Evolutionary conservation across 2,888 invertebrate genomes (phyloP).

Genomic region (Caenorhabditis imperialis): DNA sequence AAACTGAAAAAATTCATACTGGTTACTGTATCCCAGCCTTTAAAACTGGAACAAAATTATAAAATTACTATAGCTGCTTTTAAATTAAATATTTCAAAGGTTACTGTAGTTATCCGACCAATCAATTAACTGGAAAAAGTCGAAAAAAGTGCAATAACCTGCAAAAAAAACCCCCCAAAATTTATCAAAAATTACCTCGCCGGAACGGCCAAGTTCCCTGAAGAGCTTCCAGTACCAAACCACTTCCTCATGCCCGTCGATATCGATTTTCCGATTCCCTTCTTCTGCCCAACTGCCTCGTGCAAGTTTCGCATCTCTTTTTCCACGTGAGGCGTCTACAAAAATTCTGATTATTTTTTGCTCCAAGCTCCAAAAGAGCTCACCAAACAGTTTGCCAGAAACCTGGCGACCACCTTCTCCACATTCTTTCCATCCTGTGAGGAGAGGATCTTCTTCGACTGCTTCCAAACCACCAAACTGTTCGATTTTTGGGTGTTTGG

Average conservation of each 20-base stretch:
- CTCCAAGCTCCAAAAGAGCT: too few species aligned
- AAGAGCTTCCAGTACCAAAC: slow-evolving; percentile 50
- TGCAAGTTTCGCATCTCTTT: slow-evolving; percentile 85
- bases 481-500: slow-evolving; percentile 20
- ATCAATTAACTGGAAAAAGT: too few species aligned
- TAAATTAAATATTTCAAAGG: too few species aligned
- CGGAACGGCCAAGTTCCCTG: slow-evolving; percentile 29
- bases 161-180: too few species aligned
- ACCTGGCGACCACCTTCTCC: slow-evolving; percentile 27
- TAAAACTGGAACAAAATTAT: too few species aligned
- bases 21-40: too few species aligned
- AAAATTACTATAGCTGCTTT: too few species aligned
- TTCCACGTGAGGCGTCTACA: slow-evolving; percentile 88
- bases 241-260: slow-evolving; percentile 58
- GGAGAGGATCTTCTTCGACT: slow-evolving; percentile 18
- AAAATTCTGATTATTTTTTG: not conserved
- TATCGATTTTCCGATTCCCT: slow-evolving; percentile 48
- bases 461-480: slow-evolving; percentile 8
- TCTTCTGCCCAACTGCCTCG: slow-evolving; percentile 83
- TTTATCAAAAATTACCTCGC: too few species aligned
- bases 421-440: slow-evolving; percentile 32
- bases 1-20: too few species aligned
- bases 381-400: slow-evolving; percentile 36
- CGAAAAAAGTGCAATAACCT: too few species aligned
- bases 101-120: too few species aligned